Evolutionary conservation across 2,113 vertebrate species (phyloP), one percentile per base, ranked within the genome.

Genomic region (Hippocampus guttulatus): DNA sequence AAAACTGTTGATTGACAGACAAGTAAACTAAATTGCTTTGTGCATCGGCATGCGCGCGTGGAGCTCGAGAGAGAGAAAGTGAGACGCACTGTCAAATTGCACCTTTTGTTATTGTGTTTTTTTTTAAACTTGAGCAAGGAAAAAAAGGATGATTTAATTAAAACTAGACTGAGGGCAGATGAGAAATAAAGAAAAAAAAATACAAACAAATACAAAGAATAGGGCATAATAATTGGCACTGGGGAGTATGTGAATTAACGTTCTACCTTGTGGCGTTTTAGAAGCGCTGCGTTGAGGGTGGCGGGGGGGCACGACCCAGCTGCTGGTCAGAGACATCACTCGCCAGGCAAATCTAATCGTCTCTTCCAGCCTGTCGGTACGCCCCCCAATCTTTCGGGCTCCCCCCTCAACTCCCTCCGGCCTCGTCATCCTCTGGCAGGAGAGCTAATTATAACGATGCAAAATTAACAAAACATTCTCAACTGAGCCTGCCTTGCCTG

Each of bases 391-490:
- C 89, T 87, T 75, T 80, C 75, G 84, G 86, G 79, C 81, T 74
- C 49, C 83, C 58, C 9, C 83, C 61, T 25, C 67, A 23, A 77
- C 82, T 74, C 49, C 74, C 77, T 76, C 76, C 68, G 71, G 80
- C 74, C 64, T 67, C 61, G 51, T 71, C 67, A 57, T 47, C 71
- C 77, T 81, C 69, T 81, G 82, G 77, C 79, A 88, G 69, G 79
- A 77, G 75, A 84, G 84, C 87, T 90, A 85, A 92, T 91, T 91
- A 90, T 91, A 90, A 87, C 68, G 23, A 72, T 70, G 77, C 78
- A 77, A 88, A 88, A 88, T 88, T 87, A 84, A 80, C 85, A 84
- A 71, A 85, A 81, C 69, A 57, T 83, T 88, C 84, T 86, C 77
- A 80, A 51, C 58, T 71, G 52, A 67, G 79, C 69, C 85, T 83